phyloP scores from a whole-genome alignment of 2,888 invertebrate species.

The Oscheius sp. region DNA sequence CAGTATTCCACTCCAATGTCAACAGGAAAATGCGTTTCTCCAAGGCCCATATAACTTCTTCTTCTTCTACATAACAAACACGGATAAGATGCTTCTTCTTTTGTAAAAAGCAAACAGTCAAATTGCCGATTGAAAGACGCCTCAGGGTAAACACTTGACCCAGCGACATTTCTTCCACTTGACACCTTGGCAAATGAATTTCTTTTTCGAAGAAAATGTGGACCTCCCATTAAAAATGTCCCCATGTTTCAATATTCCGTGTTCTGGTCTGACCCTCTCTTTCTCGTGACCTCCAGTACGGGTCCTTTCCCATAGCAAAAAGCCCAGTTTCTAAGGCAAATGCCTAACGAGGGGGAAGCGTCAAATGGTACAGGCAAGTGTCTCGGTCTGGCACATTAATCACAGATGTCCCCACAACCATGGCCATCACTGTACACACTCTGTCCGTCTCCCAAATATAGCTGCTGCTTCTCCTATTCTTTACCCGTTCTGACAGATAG shows the following conservation, averaged over 20 bases:
- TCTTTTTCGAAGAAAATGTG: too few relatives aligned
- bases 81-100: neutral
- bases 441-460: neutral
- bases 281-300: too few relatives aligned
- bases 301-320: too few relatives aligned
- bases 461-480: neutral
- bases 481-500: neutral
- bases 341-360: too few relatives aligned
- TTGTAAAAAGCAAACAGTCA: slow-evolving; percentile 9
- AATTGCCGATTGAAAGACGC: neutral
- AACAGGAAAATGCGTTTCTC: neutral
- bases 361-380: too few relatives aligned
- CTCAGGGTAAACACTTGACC: slow-evolving; percentile 28
- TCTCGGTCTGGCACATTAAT: too few relatives aligned
- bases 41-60: neutral
- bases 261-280: too few relatives aligned
- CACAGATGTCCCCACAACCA: neutral
- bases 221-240: too few relatives aligned
- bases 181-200: too few relatives aligned
- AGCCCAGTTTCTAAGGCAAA: too few relatives aligned
- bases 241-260: too few relatives aligned
- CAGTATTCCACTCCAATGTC: neutral
- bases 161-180: neutral
- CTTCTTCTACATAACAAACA: neutral
- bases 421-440: neutral